Evolutionary conservation across 2,113 vertebrate genomes (phyloP).

Genomic region (Gasterosteus nipponicus): DNA sequence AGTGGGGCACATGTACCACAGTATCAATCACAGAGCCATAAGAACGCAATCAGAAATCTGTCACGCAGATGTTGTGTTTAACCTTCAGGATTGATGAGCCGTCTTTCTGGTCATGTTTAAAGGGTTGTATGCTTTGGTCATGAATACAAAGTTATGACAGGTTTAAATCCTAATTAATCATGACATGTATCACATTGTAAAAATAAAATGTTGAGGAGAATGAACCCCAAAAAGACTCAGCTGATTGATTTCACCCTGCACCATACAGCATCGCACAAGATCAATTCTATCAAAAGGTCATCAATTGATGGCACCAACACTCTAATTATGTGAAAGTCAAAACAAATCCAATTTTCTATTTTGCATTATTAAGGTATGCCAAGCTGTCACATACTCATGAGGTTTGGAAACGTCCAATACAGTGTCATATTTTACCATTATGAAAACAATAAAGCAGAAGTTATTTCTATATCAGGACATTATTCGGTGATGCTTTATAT

Average conservation of each 20-base stretch:
- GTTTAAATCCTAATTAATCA: background rate
- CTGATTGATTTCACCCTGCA: conserved; percentile 36
- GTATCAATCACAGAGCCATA: conserved; percentile 64
- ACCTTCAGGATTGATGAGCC: conserved; percentile 58
- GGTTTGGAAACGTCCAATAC: background rate
- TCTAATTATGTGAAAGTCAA: conserved; percentile 66
- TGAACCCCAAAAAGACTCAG: conserved; percentile 9
- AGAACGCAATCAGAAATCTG: conserved; percentile 44
- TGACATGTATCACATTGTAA: background rate
- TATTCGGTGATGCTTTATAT: no score
- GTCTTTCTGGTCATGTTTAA: conserved; percentile 17
- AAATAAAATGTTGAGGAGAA: conserved; percentile 12
- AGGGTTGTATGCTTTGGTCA: conserved; percentile 28
- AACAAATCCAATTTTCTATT: conserved; percentile 67
- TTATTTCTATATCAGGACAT: background rate
- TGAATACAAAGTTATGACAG: conserved; percentile 16
- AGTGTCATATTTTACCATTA: background rate
- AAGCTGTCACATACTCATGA: background rate
- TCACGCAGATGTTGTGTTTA: conserved; percentile 38
- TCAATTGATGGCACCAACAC: conserved; percentile 61
- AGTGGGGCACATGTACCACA: conserved; percentile 27
- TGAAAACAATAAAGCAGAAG: background rate
- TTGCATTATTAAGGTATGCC: conserved; percentile 62
- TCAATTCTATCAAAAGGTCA: conserved; percentile 56
- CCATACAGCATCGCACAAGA: conserved; percentile 40